Percentiles rank a stretch among this genome's conserved stretches.
These are phyloP conservation scores for Drosophila pullipes DNA, from an alignment of 2,888 invertebrate species.

Conservation along the genomic window DNA sequence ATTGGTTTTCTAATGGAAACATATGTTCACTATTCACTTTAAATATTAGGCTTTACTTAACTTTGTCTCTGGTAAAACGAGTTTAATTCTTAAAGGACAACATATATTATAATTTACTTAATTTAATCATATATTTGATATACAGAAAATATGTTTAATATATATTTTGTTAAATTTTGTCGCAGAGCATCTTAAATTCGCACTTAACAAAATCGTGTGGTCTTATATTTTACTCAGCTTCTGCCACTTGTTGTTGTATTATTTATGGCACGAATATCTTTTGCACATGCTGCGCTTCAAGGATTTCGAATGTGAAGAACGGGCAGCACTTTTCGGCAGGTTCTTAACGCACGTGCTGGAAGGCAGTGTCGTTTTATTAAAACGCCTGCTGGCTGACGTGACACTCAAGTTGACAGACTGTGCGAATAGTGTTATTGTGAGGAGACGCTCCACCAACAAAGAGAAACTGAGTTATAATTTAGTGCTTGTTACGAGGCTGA, in stretches of 20 bases:
- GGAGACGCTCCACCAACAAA: not conserved
- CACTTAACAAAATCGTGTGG: not conserved
- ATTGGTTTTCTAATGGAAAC: no score
- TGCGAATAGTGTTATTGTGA: not conserved
- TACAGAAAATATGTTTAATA: not conserved
- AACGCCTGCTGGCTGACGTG: constrained; percentile 38
- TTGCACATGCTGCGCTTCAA: constrained; percentile 50
- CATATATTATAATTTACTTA: not conserved
- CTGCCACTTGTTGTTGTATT: constrained; percentile 42
- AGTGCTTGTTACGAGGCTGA: not conserved
- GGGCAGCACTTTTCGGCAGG: constrained; percentile 27
- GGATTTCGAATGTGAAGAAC: constrained; percentile 17
- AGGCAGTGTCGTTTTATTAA: constrained; percentile 39
- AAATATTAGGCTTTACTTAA: no score
- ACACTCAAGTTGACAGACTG: constrained; percentile 30
- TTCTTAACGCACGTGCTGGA: constrained; percentile 34
- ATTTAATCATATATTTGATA: not conserved
- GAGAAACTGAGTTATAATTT: constrained; percentile 9
- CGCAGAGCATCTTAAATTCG: constrained; percentile 31
- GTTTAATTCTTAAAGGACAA: not conserved
- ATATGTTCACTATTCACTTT: no score
- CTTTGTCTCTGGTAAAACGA: no score
- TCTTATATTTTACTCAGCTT: constrained; percentile 2
- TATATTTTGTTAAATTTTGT: not conserved
- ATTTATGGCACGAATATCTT: constrained; percentile 53